Conservation (phyloP, 2,888 invertebrate species). For the Leptopterna dolabrata region DNA sequence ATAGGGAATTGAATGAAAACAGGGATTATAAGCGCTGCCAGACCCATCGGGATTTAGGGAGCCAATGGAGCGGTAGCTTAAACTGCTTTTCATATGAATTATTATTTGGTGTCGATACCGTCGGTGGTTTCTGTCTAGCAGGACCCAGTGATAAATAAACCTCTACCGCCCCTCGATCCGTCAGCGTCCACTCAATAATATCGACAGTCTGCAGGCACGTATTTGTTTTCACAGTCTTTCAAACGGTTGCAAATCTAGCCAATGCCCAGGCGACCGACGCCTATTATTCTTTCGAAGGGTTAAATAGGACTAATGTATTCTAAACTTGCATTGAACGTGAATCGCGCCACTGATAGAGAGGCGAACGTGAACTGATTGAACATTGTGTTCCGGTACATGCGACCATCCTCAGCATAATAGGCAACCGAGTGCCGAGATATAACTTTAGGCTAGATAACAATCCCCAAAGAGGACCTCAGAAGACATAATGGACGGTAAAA, state of each 20-base stretch:
- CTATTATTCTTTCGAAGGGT: not conserved
- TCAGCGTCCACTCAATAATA: slow-evolving; percentile 10
- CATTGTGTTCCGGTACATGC: too few relatives aligned
- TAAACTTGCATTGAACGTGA: too few relatives aligned
- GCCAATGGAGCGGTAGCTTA: slow-evolving; percentile 20
- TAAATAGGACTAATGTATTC: too few relatives aligned
- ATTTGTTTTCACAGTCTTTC: not conserved
- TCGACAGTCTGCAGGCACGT: slow-evolving; percentile 21
- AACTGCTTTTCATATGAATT: slow-evolving; percentile 29
- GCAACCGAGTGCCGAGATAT: too few relatives aligned
- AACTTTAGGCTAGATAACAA: too few relatives aligned
- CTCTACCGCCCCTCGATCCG: not conserved
- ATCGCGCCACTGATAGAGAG: too few relatives aligned
- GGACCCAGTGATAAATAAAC: slow-evolving; percentile 16
- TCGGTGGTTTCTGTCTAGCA: not conserved
- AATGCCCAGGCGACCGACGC: not conserved
- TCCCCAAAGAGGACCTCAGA: too few relatives aligned
- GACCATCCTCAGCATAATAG: too few relatives aligned
- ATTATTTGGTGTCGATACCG: slow-evolving; percentile 28
- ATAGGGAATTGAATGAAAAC: slow-evolving; percentile 44
- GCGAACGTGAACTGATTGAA: too few relatives aligned
- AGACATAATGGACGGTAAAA: too few relatives aligned
- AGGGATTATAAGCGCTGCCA: slow-evolving; percentile 2
- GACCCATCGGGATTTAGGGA: not conserved
- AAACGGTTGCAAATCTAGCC: not conserved